phyloP scores from a whole-genome alignment of 1,140 invertebrate genomes.

The Lasaia peninsularis region DNA sequence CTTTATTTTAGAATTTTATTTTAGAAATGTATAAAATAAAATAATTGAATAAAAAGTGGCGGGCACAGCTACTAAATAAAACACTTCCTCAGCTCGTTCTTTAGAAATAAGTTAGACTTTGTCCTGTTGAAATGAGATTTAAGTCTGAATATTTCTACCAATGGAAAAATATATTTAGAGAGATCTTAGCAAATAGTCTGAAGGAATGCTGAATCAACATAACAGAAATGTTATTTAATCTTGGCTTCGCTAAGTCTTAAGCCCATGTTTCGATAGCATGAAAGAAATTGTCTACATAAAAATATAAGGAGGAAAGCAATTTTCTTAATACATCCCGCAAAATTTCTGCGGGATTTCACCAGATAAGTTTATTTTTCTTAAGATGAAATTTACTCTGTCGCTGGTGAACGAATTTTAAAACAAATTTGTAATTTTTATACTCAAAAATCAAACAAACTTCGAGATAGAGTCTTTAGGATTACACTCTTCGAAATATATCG shows the following conservation, averaged over 20 bases:
- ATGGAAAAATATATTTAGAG: constrained; percentile 26
- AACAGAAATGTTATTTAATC: constrained; percentile 57
- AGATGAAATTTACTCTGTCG: neutral
- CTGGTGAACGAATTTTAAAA: neutral
- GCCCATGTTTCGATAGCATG: constrained; percentile 24
- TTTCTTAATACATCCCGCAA: constrained; percentile 3
- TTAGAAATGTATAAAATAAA: too few species aligned
- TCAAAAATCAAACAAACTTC: too few species aligned
- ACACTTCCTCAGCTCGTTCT: too few species aligned
- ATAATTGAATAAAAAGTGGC: too few species aligned
- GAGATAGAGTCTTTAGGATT: too few species aligned
- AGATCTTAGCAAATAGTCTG: constrained; percentile 35
- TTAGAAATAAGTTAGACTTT: neutral
- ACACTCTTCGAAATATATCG: too few species aligned
- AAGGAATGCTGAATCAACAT: constrained; percentile 41
- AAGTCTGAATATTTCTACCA: neutral
- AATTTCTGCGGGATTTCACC: constrained; percentile 11
- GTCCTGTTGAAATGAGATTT: neutral
- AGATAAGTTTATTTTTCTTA: neutral
- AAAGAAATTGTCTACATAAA: constrained; percentile 29
- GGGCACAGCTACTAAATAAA: too few species aligned
- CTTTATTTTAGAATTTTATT: too few species aligned
- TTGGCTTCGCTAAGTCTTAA: constrained; percentile 39
- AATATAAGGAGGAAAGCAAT: constrained; percentile 10
- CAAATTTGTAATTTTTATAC: neutral